These are phyloP conservation scores for Halocynthia aurantium DNA, from an alignment of 23 tunicate genomes.

Conservation along the genomic window DNA sequence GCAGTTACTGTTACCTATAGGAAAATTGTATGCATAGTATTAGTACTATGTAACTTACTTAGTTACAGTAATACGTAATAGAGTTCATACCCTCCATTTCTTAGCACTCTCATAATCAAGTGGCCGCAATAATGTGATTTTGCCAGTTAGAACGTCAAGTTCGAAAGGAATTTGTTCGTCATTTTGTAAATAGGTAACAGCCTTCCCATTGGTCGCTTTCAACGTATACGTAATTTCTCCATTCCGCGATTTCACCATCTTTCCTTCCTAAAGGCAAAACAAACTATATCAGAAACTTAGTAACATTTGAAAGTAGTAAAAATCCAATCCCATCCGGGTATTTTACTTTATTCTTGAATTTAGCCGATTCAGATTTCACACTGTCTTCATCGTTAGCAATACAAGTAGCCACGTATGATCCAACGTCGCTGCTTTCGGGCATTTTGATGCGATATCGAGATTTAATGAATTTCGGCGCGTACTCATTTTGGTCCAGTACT, in stretches of 20 bases:
- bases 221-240: conserved; percentile 41
- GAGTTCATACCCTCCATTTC: conserved; percentile 22
- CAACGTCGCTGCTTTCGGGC: conserved; percentile 37
- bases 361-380: conserved; percentile 9
- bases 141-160: conserved; percentile 44
- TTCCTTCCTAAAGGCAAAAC: not conserved
- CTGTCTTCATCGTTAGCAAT: conserved; percentile 43
- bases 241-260: conserved; percentile 37
- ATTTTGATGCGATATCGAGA: conserved; percentile 30
- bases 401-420: conserved; percentile 30
- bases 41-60: too few species aligned
- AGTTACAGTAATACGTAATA: too few species aligned
- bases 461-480: conserved; percentile 31
- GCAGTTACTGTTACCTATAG: conserved; percentile 61
- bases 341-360: too few species aligned
- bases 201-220: conserved; percentile 25
- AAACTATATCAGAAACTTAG: too few species aligned
- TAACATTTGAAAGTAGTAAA: too few species aligned
- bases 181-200: too few species aligned
- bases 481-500: conserved; percentile 51
- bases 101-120: conserved; percentile 36
- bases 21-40: too few species aligned
- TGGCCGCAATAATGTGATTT: conserved; percentile 20
- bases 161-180: conserved; percentile 3
- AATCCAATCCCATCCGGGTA: too few species aligned